Evolutionary conservation across 2,888 invertebrate genomes (phyloP).

Genomic region (Aporophyla lueneburgensis): DNA sequence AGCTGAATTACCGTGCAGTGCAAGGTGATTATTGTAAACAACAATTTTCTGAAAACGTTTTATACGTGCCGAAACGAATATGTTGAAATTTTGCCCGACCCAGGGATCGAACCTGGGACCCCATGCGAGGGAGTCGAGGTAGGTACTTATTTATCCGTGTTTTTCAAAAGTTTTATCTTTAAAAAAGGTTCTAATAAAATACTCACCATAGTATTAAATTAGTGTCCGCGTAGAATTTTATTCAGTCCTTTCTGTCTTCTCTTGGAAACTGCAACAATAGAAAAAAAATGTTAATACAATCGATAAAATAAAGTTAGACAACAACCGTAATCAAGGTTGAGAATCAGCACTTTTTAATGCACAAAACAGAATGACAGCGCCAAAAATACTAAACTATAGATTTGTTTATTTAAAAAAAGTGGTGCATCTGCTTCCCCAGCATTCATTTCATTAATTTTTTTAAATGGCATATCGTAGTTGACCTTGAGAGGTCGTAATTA

Average conservation of each 20-base stretch:
- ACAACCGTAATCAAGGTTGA: background rate
- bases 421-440: too few species aligned
- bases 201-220: slow-evolving; percentile 63
- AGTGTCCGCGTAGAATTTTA: slow-evolving; percentile 14
- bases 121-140: too few species aligned
- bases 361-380: background rate
- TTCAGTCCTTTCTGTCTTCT: slow-evolving; percentile 34
- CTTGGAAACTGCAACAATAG: slow-evolving; percentile 61
- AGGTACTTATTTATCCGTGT: background rate
- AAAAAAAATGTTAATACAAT: background rate
- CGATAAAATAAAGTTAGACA: background rate
- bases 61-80: background rate
- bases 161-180: background rate
- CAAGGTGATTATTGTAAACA: background rate
- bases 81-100: background rate
- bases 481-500: too few species aligned
- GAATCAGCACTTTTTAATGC: background rate
- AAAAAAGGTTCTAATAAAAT: background rate
- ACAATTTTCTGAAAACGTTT: too few species aligned
- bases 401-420: background rate
- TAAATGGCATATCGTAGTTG: too few species aligned
- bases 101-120: background rate
- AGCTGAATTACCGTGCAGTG: background rate
- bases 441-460: too few species aligned
- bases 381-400: background rate